Percentiles rank a stretch among this genome's conserved stretches.
phyloP scores from a whole-genome alignment of 2,113 vertebrate species.

The Oreochromis spilurus region DNA sequence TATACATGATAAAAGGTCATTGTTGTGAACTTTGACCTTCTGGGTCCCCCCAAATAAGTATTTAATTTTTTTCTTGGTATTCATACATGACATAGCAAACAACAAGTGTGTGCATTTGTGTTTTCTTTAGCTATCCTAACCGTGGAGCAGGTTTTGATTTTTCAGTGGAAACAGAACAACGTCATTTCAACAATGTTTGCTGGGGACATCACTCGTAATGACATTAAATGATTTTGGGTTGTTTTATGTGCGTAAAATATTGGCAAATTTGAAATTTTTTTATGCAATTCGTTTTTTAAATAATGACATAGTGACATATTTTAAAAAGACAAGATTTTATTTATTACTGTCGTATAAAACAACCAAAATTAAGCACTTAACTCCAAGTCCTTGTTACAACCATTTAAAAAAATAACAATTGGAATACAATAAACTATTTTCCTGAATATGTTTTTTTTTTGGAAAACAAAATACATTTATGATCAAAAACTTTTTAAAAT shows the following conservation, averaged over 20 bases:
- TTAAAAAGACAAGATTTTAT: background rate
- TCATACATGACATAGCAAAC: background rate
- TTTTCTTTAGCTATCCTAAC: background rate
- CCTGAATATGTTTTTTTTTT: background rate
- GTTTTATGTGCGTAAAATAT: background rate
- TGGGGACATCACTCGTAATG: fast-evolving
- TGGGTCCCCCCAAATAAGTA: background rate
- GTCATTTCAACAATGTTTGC: background rate
- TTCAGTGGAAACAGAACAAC: background rate
- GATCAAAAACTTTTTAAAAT: background rate
- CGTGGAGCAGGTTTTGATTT: background rate
- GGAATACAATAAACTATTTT: background rate
- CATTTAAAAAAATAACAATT: fast-evolving
- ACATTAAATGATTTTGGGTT: fast-evolving
- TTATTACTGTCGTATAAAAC: background rate
- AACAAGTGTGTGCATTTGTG: background rate
- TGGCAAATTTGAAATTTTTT: background rate
- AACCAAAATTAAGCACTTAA: background rate
- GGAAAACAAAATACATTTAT: background rate
- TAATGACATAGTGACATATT: background rate
- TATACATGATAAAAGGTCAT: fast-evolving
- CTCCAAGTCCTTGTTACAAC: background rate
- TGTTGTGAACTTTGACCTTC: background rate
- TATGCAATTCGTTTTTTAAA: background rate
- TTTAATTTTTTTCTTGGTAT: background rate